These are phyloP conservation scores for Callospermophilus lateralis DNA, from an alignment of 2,113 vertebrate genomes.

Conservation along the genomic window DNA sequence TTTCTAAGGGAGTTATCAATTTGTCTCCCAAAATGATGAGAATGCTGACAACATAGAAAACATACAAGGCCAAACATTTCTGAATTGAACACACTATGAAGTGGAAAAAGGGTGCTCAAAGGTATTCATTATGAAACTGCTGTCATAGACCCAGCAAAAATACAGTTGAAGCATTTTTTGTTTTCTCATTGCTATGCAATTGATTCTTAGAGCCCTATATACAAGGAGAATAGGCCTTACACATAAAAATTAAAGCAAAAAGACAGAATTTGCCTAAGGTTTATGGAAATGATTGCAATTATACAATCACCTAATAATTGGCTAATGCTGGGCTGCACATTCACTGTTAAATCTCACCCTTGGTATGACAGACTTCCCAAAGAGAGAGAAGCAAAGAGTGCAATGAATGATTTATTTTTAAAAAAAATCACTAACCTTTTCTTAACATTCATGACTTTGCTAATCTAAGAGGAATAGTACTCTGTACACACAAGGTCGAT, in stretches of 20 bases:
- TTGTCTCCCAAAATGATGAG: conserved; percentile 21
- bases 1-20: conserved; percentile 53
- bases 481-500: neutral
- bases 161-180: neutral
- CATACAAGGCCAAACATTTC: neutral
- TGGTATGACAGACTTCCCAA: neutral
- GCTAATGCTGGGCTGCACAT: conserved; percentile 56
- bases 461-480: neutral
- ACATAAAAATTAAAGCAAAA: neutral
- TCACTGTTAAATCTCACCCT: neutral
- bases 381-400: neutral
- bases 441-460: neutral
- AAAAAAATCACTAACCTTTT: neutral
- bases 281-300: conserved; percentile 12
- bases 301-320: conserved; percentile 77
- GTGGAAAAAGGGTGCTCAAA: neutral
- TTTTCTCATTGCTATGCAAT: neutral
- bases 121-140: neutral
- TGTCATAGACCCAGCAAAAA: neutral
- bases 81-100: neutral
- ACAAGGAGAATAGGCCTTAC: neutral
- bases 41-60: conserved; percentile 44
- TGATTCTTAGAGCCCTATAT: neutral
- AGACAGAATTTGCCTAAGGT: fast-evolving
- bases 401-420: neutral